Conservation (phyloP, 2,113 vertebrate genomes). For the Gallinago paraguaiae region DNA sequence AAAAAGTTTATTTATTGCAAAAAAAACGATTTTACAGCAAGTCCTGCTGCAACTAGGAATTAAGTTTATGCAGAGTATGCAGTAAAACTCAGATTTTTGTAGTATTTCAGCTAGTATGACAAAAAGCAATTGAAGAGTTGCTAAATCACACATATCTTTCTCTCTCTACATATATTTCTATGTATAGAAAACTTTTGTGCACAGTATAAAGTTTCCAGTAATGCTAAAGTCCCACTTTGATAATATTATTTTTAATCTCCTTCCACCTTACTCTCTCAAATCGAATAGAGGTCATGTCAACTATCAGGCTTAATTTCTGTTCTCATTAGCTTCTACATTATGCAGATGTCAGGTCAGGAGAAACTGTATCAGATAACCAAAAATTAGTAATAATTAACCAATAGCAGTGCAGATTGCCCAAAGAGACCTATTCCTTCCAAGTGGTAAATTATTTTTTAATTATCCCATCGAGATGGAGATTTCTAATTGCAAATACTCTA, state of each 20-base stretch:
- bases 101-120: not conserved
- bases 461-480: constrained; percentile 40
- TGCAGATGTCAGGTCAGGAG: constrained; percentile 62
- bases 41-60: not conserved
- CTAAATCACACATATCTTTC: not conserved
- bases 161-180: not conserved
- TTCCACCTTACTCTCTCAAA: not conserved
- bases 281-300: constrained; percentile 2
- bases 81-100: not conserved
- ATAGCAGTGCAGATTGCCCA: constrained; percentile 30
- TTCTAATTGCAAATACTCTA: constrained; percentile 55
- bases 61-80: not conserved
- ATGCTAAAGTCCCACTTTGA: not conserved
- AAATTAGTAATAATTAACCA: constrained; percentile 63
- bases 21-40: not conserved
- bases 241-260: constrained; percentile 36
- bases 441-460: constrained; percentile 66
- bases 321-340: constrained; percentile 61
- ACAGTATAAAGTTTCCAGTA: not conserved
- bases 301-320: constrained; percentile 47
- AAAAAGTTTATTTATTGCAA: not conserved
- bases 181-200: not conserved
- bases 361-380: constrained; percentile 36
- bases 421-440: constrained; percentile 47
- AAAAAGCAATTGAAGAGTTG: not conserved